A percentile compares a stretch with the other conserved stretches of the same genome.
Conservation (phyloP, 2,888 invertebrate genomes). For the Chelonus formosanus region DNA sequence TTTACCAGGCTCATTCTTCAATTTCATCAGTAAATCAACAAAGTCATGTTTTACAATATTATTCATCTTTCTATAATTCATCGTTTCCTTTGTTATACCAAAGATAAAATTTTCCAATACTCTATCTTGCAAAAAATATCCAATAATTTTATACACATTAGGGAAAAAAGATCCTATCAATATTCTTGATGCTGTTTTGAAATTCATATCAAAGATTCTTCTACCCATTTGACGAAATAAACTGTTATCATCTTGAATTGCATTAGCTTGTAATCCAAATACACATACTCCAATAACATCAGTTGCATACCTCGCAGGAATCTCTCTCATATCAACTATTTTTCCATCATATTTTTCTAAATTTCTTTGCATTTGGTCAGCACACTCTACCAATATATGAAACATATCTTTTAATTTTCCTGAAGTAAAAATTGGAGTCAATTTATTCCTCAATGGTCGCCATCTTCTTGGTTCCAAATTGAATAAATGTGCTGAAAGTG, state of each 20-base stretch:
- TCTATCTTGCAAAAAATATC: constrained; percentile 38
- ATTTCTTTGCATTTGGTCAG: constrained; percentile 47
- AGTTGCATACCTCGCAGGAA: constrained; percentile 63
- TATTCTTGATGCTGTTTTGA: constrained; percentile 21
- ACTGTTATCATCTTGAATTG: constrained; percentile 56
- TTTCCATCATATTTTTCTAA: constrained; percentile 31
- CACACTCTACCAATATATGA: constrained; percentile 59
- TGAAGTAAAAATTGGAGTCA: constrained; percentile 66
- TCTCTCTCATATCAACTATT: constrained; percentile 51
- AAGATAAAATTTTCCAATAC: constrained; percentile 53
- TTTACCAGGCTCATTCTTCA: constrained; percentile 46
- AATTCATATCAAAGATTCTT: constrained; percentile 47
- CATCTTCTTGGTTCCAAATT: constrained; percentile 61
- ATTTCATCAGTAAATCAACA: constrained; percentile 59
- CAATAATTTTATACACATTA: constrained; percentile 42
- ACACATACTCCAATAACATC: constrained; percentile 65
- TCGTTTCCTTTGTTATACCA: constrained; percentile 51
- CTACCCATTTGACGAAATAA: constrained; percentile 60
- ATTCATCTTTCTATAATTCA: constrained; percentile 58
- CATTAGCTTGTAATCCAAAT: constrained; percentile 64
- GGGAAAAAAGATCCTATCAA: constrained; percentile 37
- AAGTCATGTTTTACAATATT: constrained; percentile 63
- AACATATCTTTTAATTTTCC: constrained; percentile 67
- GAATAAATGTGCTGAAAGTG: constrained; percentile 58
- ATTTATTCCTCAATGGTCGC: constrained; percentile 62